Conservation (phyloP, 2,888 invertebrate genomes). For the Zhuqinia jingwanae region DNA sequence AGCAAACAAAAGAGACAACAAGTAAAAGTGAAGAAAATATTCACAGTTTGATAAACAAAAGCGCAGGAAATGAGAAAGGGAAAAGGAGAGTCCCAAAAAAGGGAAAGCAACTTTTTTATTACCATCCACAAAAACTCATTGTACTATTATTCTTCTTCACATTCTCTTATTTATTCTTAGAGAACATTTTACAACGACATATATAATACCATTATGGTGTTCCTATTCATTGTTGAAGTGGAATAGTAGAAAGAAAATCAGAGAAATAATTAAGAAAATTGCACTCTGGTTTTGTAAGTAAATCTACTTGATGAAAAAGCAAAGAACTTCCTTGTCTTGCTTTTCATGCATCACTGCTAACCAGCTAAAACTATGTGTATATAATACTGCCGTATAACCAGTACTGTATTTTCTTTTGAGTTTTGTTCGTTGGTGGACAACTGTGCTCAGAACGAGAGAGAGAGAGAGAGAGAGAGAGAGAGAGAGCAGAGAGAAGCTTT, state of each 20-base stretch:
- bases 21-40: too few relatives aligned
- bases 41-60: too few relatives aligned
- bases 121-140: not conserved
- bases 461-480: not conserved
- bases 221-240: not conserved
- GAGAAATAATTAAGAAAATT: slow-evolving; percentile 67
- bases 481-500: slow-evolving; percentile 11
- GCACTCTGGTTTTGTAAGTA: slow-evolving; percentile 57
- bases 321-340: not conserved
- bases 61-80: slow-evolving; percentile 32
- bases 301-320: slow-evolving; percentile 66
- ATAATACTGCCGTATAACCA: not conserved
- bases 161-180: too few relatives aligned
- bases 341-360: too few relatives aligned
- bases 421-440: not conserved
- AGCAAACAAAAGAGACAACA: too few relatives aligned
- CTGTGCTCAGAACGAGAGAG: not conserved
- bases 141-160: not conserved
- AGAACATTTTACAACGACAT: too few relatives aligned
- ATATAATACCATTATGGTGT: too few relatives aligned
- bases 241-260: slow-evolving; percentile 31
- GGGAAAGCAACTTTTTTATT: slow-evolving; percentile 13
- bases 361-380: too few relatives aligned
- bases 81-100: slow-evolving; percentile 18
- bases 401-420: not conserved